Evolutionary conservation across 2,888 invertebrate genomes (phyloP), one percentile per base, ranked within the genome.

Genomic region (Cactoblastis cactorum): DNA sequence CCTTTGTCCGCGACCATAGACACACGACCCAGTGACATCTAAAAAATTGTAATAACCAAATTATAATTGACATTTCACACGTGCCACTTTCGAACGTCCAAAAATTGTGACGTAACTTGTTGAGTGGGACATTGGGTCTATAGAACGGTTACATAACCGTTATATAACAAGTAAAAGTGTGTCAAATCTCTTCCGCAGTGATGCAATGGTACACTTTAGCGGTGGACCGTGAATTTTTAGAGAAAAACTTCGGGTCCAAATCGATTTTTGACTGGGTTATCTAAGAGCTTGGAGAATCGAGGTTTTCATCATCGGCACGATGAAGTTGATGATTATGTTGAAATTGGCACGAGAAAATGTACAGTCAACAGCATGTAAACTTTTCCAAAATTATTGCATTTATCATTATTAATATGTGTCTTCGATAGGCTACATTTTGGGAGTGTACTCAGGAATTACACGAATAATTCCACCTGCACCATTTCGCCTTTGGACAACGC

Each of bases 81-180:
- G 87, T 71, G 73, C 82, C 59, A 85, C 84, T 84, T 86, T 82
- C 80, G 78, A 78, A 78, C 70, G 69, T 70, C 77, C 79, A 83
- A 79, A 82, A 75, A 67, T 65, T 57, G 65, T 86, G 77, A 84
- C 71, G 80, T 77, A 85, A 87, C 65, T 41, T 17, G 58, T 58
- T 76, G 75, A 83, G 75, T 88, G 78, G 86, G 83, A 83, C 84
- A 87, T 85, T 83, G 69, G 88, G 88, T 87, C 85, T 83, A 59
- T 74, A 73, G 83, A 72, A 62, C 78, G 69, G 63, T 88, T 88
- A 73, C 74, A 77, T 71, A 88, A 88, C 61, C 55, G 77, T 86
- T 86, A 68, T 74, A 76, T 79, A 85, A 83, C 62, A 67, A 65
- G 79, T 78, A 88, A 88, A 88, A 88, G 88, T 85, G 78, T 83